Evolutionary conservation across 2,888 invertebrate genomes (phyloP), one percentile per base, ranked within the genome.

Genomic region (Oxycera nigricornis): DNA sequence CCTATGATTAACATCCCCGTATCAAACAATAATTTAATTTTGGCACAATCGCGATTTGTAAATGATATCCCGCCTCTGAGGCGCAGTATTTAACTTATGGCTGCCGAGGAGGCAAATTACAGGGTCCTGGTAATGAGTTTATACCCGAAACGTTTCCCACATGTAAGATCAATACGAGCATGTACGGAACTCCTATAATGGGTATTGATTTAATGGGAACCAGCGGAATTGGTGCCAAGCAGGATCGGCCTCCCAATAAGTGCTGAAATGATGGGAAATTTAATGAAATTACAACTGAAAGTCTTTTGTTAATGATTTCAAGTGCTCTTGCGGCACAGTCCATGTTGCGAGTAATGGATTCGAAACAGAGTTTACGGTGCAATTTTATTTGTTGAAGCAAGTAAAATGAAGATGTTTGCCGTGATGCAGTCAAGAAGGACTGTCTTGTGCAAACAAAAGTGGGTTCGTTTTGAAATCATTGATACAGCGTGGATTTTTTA

Each of bases 121-220:
- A 68, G 67, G 67, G 67, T 46, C 46, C 22, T n/a, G 20, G 28
- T 68, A 68, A 68, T 68, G 67, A 68, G 67, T 50, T 68, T 68
- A 68, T 68, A 50, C 28, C 28, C 61, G 61, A 61, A 26, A 22
- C 28, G 28, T 46, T 68, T 68, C 46, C 28, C 67, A 46, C 14
- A 26, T 28, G n/a, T n/a, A 68, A 28, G 2, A 28, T 46, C 65
- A 41, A 67, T 46, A n/a, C 46, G 46, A 35, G 39, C 22, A 3
- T 62, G 39, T 59, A 30, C 52, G 20, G 20, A 28, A 11, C 20
- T 28, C 17, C 4, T 61, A n/a, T 61, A 31, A 31, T 31, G n/a
- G 31, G 31, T 61, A 61, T 61, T 61, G 61, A 31, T 61, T 61
- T 61, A 61, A 61, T 17, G 26, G 57, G 24, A 7, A 57, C 1